Base-by-base conservation (phyloP, 2,797 vertebrate species). In the Capromys pilorides region DNA sequence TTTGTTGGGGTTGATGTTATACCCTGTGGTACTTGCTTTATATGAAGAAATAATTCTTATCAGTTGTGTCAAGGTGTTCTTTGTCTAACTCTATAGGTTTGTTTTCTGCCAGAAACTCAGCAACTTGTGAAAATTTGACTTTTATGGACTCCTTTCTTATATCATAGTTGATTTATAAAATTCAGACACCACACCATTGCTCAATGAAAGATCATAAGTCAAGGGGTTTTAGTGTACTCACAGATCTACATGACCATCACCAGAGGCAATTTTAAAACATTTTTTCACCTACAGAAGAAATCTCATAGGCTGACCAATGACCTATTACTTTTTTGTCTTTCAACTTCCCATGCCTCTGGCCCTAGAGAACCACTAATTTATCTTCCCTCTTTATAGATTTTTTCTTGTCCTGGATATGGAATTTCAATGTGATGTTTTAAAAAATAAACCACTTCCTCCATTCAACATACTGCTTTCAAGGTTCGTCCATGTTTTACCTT, bases 61-160 rank as follows among this genome's bases (percentile, higher is more conserved):
- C 67, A 31, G 28, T 66, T 54, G 91, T 41, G n/a, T 69, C 59
- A 61, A 90, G 36, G 22, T 39, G 18, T 12, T 91, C 71, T 84
- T 90, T 33, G 64, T 86, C 24, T 84, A 84, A 66, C 9, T 59
- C 28, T 28, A 13, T 41, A n/a, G 18, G 14, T 59, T 87, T 84
- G 16, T 59, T 86, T 84, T 73, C 57, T 73, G 11, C 92, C 22
- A 13, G 80, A 92, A 92, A 54, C 45, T 59, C 69, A 90, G 73
- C 82, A 88, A 95, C 24, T 88, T 80, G 57, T 19, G 79, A 62
- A 88, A 86, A 88, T 5, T 12, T 66, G 12, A 8, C 59, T 94
- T 87, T 93, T 62, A 87, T 59, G 45, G 66, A 51, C 28, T 81
- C 36, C 77, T n/a, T n/a, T n/a, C n/a, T 33, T 66, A 92, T 28